These are phyloP conservation scores for Xiphydria camelus DNA, from an alignment of 2,888 invertebrate species.

Conservation along the genomic window DNA sequence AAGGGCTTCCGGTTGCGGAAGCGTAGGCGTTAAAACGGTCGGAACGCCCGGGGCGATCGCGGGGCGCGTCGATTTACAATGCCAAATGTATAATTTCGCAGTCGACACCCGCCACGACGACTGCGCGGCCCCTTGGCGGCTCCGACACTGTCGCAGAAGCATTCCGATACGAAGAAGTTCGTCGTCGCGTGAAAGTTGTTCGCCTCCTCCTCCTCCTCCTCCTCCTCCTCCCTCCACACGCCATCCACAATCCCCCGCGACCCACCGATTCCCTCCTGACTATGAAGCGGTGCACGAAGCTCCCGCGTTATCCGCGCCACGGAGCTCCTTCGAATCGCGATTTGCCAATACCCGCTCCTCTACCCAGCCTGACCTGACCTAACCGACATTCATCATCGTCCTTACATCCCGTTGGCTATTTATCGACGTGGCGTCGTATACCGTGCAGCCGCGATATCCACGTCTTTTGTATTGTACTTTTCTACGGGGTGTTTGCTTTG, in stretches of 20 bases:
- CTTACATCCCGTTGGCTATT: too few relatives aligned
- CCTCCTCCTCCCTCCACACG: slow-evolving; percentile 1
- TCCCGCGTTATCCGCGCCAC: slow-evolving; percentile 11
- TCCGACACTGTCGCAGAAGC: slow-evolving; percentile 29
- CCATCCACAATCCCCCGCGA: slow-evolving; percentile 6
- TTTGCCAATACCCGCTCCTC: slow-evolving; percentile 20
- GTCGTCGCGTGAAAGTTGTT: slow-evolving; percentile 47
- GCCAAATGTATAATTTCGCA: slow-evolving; percentile 25
- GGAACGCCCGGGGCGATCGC: slow-evolving; percentile 1
- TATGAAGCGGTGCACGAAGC: slow-evolving; percentile 11
- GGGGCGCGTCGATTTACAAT: slow-evolving; percentile 9
- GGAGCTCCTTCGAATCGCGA: slow-evolving; percentile 21
- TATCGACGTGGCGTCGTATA: too few relatives aligned
- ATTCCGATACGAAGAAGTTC: slow-evolving; percentile 41
- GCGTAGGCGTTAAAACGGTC: too few relatives aligned
- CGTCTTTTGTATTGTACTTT: too few relatives aligned
- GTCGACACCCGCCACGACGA: too few relatives aligned
- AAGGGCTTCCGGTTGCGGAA: too few relatives aligned
- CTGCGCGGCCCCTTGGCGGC: slow-evolving; percentile 18
- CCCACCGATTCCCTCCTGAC: background rate
- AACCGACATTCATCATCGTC: background rate
- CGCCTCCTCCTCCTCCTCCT: slow-evolving; percentile 30
- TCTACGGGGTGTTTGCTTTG: too few relatives aligned
- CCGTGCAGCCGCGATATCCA: too few relatives aligned
- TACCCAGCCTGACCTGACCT: background rate